A percentile compares a stretch with the other conserved stretches of the same genome.
Conservation (phyloP, 2,113 vertebrate species). For the Microcebus jonahi region DNA sequence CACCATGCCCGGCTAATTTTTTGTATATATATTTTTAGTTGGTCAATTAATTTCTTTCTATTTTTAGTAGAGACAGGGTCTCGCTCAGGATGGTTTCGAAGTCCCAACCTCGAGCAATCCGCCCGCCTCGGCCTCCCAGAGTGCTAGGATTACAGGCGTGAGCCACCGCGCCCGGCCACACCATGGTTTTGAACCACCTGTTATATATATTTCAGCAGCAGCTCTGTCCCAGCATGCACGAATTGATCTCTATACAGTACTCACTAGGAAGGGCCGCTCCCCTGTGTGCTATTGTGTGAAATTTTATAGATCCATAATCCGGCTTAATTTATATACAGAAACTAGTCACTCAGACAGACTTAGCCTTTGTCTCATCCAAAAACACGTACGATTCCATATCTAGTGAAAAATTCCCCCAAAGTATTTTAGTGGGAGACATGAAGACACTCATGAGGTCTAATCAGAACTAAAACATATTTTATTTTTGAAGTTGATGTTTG, state of each 20-base stretch:
- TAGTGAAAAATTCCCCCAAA: not conserved
- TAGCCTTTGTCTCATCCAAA: not conserved
- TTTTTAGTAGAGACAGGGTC: too few relatives aligned
- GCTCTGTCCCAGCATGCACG: not conserved
- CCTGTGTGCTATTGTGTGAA: not conserved
- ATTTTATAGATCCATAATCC: not conserved
- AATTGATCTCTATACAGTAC: not conserved
- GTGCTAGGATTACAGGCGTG: too few relatives aligned
- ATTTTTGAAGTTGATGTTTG: not conserved
- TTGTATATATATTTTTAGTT: too few relatives aligned
- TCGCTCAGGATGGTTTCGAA: too few relatives aligned
- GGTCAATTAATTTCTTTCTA: too few relatives aligned
- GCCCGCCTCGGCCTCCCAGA: too few relatives aligned
- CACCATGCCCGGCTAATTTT: too few relatives aligned
- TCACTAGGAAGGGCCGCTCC: not conserved
- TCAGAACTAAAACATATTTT: not conserved
- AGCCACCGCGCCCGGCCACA: too few relatives aligned
- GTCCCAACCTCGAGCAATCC: too few relatives aligned
- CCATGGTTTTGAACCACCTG: not conserved
- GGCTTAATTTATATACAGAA: not conserved
- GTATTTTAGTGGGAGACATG: not conserved
- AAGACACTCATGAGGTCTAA: not conserved
- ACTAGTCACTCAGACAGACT: not conserved
- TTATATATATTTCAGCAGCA: not conserved
- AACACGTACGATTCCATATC: not conserved